Evolutionary conservation across 2,888 invertebrate genomes (phyloP), one percentile per base, ranked within the genome.

Genomic region (Orthonevra nobilis): DNA sequence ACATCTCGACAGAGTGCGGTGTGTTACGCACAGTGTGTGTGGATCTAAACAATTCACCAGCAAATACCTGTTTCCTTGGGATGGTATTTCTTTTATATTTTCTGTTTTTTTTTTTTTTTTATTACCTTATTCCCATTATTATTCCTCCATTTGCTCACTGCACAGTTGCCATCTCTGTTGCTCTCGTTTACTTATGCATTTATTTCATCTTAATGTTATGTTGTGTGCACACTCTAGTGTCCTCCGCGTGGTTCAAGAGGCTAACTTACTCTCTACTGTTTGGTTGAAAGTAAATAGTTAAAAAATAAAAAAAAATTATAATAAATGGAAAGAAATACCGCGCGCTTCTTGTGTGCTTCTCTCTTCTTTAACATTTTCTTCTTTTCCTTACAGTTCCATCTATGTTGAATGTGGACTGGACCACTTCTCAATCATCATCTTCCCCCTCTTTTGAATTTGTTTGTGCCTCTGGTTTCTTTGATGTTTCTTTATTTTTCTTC

Each of bases 81-180:
- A 79, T 79, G 79, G 73, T 73, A 79, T 79, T 79, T 79, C 60
- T 73, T 79, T n/a, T n/a, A n/a, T n/a, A n/a, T n/a, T n/a, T n/a
- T n/a, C n/a, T n/a, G n/a, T n/a, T n/a, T n/a, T n/a, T n/a, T n/a
- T n/a, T n/a, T n/a, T n/a, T n/a, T n/a, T n/a, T 79, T 79, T 79
- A 79, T 73, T 73, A 63, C 79, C 66, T 72, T 79, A 61, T 73
- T 61, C 66, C 72, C 72, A 61, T 61, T 70, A 70, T 61, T 70
- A 70, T 70, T 61, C 70, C 66, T 54, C 72, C 73, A 73, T 73
- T 73, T 66, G 61, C 48, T 44, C 63, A 46, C 72, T 60, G 23
- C 30, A 17, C 63, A 48, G 32, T 30, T 5, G 17, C 19, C 44
- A 28, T 58, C 58, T 54, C 15, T 48, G 26, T 50, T 54, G 32